Percentiles rank a stretch among this genome's conserved stretches.
Evolutionary conservation across 2,113 vertebrate genomes (phyloP).

Genomic region (Pollachius pollachius): DNA sequence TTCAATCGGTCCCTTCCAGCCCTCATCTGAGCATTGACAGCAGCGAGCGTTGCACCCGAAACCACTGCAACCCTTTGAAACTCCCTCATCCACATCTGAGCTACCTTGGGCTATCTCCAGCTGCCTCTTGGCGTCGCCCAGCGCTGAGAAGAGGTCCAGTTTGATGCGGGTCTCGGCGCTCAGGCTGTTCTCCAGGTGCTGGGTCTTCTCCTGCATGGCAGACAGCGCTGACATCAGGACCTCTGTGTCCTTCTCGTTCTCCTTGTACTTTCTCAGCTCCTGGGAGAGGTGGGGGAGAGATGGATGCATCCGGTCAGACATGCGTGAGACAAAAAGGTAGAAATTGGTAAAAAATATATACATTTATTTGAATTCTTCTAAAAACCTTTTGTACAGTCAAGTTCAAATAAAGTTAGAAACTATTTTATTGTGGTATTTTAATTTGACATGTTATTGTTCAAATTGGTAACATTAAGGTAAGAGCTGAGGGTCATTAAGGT

Average conservation of each 20-base stretch:
- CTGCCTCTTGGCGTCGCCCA: conserved; percentile 96
- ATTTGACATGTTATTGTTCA: too few relatives aligned
- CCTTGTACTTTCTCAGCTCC: conserved; percentile 95
- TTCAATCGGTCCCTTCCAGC: too few relatives aligned
- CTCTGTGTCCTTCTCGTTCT: conserved; percentile 97
- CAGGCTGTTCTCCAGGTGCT: conserved; percentile 98
- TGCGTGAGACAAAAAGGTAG: not conserved
- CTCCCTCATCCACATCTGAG: too few relatives aligned
- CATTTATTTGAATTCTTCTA: too few relatives aligned
- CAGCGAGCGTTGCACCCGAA: too few relatives aligned
- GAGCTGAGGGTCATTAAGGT: too few relatives aligned
- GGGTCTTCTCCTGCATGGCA: conserved; percentile 99
- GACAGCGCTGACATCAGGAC: conserved; percentile 97
- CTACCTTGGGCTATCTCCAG: conserved; percentile 97
- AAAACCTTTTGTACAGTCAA: too few relatives aligned
- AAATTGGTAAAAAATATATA: not conserved
- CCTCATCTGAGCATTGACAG: too few relatives aligned
- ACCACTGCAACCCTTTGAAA: too few relatives aligned
- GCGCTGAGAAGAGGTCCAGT: conserved; percentile 94
- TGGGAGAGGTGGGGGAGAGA: conserved; percentile 40
- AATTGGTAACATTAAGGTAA: too few relatives aligned
- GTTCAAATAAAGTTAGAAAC: too few relatives aligned
- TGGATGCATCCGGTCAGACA: not conserved
- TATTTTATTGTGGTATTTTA: too few relatives aligned
- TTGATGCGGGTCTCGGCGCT: conserved; percentile 97